phyloP scores from a whole-genome alignment of 1,140 invertebrate species.

The Drosophila ficusphila region DNA sequence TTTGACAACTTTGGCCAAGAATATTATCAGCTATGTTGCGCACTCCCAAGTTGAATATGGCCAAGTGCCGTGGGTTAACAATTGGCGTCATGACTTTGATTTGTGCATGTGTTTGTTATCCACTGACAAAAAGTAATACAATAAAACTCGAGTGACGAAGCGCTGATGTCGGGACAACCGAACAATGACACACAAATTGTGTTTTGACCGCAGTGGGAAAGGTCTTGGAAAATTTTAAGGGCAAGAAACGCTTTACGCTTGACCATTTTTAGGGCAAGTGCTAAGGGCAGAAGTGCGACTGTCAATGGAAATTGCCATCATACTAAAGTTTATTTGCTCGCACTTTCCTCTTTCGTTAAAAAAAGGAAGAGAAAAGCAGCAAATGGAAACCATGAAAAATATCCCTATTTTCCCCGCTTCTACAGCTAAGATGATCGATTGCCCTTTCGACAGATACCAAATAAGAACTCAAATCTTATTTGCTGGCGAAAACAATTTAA shows the following conservation, averaged over 20 bases:
- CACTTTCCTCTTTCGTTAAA: constrained; percentile 23
- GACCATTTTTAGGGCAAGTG: constrained; percentile 38
- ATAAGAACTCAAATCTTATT: constrained; percentile 20
- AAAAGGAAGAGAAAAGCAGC: constrained; percentile 12
- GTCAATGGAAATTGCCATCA: constrained; percentile 56
- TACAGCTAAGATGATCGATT: constrained; percentile 32
- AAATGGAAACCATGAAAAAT: constrained; percentile 12
- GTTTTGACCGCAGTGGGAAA: constrained; percentile 53
- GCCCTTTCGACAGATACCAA: constrained; percentile 17
- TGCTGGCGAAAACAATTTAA: constrained; percentile 15
- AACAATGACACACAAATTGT: constrained; percentile 74
- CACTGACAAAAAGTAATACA: constrained; percentile 49
- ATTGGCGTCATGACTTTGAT: constrained; percentile 70
- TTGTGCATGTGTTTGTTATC: constrained; percentile 63
- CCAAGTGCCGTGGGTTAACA: constrained; percentile 64
- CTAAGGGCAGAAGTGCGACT: constrained; percentile 38
- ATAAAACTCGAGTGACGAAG: constrained; percentile 57
- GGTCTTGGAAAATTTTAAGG: constrained; percentile 1
- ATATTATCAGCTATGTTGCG: constrained; percentile 31
- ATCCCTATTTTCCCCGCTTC: constrained; percentile 11
- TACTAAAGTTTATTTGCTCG: constrained; percentile 60
- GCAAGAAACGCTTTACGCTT: constrained; percentile 23
- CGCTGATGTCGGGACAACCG: constrained; percentile 21
- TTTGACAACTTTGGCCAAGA: constrained; percentile 41
- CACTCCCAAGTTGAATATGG: constrained; percentile 18